These are phyloP conservation scores for Galago senegalensis DNA, from an alignment of 2,797 vertebrate species.

Conservation along the genomic window DNA sequence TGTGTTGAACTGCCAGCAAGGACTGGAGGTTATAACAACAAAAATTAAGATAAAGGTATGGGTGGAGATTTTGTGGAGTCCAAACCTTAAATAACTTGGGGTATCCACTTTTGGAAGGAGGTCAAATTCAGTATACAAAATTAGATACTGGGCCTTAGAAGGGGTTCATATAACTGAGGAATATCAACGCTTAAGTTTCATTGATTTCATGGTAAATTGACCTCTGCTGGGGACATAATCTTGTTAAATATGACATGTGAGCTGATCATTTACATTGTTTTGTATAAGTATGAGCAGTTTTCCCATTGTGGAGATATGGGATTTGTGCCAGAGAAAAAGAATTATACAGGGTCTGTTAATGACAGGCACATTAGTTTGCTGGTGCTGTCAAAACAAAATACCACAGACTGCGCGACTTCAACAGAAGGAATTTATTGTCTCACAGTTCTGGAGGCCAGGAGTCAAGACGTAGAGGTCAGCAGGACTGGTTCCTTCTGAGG, in stretches of 20 bases:
- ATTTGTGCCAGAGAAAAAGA: neutral
- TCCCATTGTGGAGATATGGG: neutral
- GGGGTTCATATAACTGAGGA: neutral
- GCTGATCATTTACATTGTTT: neutral
- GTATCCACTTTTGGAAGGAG: neutral
- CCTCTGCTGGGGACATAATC: neutral
- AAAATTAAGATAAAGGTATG: neutral
- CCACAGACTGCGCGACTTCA: neutral
- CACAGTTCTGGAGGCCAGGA: neutral
- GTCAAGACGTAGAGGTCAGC: neutral
- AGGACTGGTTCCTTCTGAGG: neutral
- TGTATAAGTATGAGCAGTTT: neutral
- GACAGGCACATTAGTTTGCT: neutral
- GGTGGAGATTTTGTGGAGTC: neutral
- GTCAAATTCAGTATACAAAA: conserved; percentile 21
- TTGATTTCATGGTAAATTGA: conserved; percentile 16
- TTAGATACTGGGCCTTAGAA: neutral
- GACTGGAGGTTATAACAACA: neutral
- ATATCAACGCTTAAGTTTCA: conserved; percentile 2
- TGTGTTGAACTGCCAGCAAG: neutral
- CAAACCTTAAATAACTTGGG: neutral
- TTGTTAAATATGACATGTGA: neutral
- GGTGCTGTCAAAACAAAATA: neutral
- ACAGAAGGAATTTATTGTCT: neutral
- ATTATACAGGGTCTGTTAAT: neutral